Percentiles rank a stretch among this genome's conserved stretches.
phyloP scores from a whole-genome alignment of 2,113 vertebrate species.

The Madoqua kirkii region DNA sequence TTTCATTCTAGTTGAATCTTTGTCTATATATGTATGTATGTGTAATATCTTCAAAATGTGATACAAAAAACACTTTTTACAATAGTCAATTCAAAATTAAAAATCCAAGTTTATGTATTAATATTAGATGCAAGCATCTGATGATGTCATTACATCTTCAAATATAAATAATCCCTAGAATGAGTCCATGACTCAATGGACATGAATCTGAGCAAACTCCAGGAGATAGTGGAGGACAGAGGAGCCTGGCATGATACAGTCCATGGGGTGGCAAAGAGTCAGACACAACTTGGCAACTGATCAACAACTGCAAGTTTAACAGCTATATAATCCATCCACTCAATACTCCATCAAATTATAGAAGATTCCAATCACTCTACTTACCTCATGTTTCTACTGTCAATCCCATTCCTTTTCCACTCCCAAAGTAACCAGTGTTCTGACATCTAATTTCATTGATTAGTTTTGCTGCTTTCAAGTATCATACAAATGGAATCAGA shows the following conservation, averaged over 20 bases:
- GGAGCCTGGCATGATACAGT: neutral
- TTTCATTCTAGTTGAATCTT: neutral
- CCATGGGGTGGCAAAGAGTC: neutral
- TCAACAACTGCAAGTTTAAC: neutral
- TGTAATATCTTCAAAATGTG: neutral
- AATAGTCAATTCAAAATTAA: slow-evolving; percentile 12
- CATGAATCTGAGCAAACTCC: neutral
- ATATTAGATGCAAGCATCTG: neutral
- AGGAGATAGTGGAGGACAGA: neutral
- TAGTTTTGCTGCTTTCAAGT: neutral
- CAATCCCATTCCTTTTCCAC: neutral
- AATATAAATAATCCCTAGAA: neutral
- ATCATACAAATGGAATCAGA: neutral
- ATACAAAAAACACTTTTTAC: neutral
- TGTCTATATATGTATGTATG: neutral
- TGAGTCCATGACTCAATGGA: neutral
- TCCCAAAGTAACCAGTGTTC: neutral
- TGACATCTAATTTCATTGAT: neutral
- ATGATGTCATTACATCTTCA: slow-evolving; percentile 16
- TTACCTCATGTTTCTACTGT: neutral
- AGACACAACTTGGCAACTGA: neutral
- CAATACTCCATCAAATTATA: neutral
- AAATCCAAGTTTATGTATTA: neutral
- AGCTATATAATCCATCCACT: neutral
- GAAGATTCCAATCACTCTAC: neutral